phyloP scores from a whole-genome alignment of 2,797 vertebrate species.

The Peromyscus eremicus region DNA sequence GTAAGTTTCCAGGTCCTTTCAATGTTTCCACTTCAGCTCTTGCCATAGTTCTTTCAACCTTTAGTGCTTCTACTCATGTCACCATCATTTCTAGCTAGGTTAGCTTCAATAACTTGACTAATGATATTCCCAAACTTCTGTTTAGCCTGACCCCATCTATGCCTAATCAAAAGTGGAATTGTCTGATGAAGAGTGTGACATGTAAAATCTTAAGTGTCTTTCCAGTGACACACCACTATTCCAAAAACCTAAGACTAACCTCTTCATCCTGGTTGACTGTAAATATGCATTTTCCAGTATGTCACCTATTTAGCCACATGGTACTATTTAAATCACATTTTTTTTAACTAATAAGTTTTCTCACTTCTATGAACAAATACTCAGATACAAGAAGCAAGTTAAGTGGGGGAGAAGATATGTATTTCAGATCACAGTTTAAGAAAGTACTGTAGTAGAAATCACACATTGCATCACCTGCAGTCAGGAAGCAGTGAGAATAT shows the following conservation, averaged over 20 bases:
- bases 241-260: slow-evolving; percentile 5
- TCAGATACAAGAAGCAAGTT: background rate
- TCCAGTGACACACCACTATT: background rate
- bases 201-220: background rate
- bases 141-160: background rate
- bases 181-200: background rate
- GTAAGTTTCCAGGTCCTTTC: background rate
- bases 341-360: background rate
- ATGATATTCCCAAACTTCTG: background rate
- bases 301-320: background rate
- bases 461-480: background rate
- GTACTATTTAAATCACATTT: slow-evolving; percentile 19
- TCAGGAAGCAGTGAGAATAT: background rate
- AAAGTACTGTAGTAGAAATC: background rate
- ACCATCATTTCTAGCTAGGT: background rate
- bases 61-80: background rate
- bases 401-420: accelerated
- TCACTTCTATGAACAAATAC: background rate
- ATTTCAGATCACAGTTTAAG: background rate
- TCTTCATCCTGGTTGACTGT: background rate
- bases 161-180: background rate
- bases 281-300: background rate
- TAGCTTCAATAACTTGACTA: background rate
- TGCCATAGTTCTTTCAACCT: background rate
- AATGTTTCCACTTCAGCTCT: background rate